Conservation (phyloP, 2,797 vertebrate genomes). For the Austrolebias charrua region DNA sequence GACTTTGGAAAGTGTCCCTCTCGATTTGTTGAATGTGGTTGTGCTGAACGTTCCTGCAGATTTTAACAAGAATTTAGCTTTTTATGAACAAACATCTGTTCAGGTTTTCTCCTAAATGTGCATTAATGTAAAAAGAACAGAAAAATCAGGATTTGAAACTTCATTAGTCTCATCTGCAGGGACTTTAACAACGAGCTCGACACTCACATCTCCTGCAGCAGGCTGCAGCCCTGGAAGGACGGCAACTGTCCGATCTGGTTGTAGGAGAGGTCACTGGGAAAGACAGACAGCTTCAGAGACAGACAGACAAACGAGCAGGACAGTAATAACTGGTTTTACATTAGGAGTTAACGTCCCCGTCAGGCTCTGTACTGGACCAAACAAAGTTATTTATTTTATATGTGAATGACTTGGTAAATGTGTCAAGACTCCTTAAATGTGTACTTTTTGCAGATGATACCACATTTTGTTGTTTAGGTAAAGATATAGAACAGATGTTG, state of each 20-base stretch:
- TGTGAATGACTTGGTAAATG: too few species aligned
- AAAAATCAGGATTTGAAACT: too few species aligned
- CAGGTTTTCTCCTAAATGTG: neutral
- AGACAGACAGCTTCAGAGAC: neutral
- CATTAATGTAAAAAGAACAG: too few species aligned
- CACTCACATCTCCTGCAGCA: conserved; percentile 95
- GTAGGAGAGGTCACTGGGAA: conserved; percentile 92
- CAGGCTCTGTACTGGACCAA: too few species aligned
- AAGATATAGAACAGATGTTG: too few species aligned
- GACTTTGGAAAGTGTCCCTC: conserved; percentile 87
- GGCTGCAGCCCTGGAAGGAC: conserved; percentile 87
- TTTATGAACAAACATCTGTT: neutral
- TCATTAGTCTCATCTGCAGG: too few species aligned
- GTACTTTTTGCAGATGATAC: too few species aligned
- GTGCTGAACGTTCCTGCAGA: conserved; percentile 89
- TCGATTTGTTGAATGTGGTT: conserved; percentile 89
- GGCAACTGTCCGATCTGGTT: conserved; percentile 88
- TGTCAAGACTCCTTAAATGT: too few species aligned
- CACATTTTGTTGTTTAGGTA: too few species aligned
- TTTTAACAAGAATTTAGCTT: conserved; percentile 13
- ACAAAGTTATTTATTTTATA: too few species aligned
- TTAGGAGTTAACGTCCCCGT: too few species aligned
- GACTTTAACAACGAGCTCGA: too few species aligned
- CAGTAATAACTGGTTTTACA: neutral
- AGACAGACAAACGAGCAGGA: neutral